Conservation (phyloP, 2,797 vertebrate genomes). For the Phaenicophaeus curvirostris region DNA sequence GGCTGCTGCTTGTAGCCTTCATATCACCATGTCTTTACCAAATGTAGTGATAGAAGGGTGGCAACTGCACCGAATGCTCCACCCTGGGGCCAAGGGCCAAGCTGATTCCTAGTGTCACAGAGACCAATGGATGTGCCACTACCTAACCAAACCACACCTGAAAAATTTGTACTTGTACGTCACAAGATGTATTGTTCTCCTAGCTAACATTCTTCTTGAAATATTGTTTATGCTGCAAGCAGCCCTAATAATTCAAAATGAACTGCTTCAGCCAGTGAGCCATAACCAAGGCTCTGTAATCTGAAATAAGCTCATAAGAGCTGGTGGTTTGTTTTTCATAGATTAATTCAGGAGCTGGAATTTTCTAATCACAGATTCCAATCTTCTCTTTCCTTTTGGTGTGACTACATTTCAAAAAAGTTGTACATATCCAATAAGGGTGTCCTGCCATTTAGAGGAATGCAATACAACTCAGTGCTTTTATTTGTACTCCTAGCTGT, state of each 20-base stretch:
- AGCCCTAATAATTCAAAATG: background rate
- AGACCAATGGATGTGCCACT: background rate
- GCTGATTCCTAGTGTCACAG: background rate
- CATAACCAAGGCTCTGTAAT: background rate
- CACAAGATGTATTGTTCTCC: background rate
- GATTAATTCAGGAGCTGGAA: background rate
- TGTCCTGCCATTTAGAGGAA: background rate
- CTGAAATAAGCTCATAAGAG: background rate
- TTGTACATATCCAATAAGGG: fast-evolving
- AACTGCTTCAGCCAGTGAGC: background rate
- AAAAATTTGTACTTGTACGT: background rate
- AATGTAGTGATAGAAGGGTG: background rate
- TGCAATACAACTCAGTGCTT: background rate
- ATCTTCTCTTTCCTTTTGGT: background rate
- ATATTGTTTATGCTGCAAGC: background rate
- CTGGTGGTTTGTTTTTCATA: background rate
- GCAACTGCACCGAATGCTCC: background rate
- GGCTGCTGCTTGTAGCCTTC: background rate
- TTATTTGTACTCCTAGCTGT: background rate
- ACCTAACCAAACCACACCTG: background rate
- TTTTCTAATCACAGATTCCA: background rate
- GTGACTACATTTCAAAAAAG: background rate
- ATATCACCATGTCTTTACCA: background rate
- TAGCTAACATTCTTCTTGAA: background rate
- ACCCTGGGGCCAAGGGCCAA: background rate